Percentiles rank a stretch among this genome's conserved stretches.
Conservation (phyloP, 1,140 invertebrate genomes). For the Akabosia matsudoensis region DNA sequence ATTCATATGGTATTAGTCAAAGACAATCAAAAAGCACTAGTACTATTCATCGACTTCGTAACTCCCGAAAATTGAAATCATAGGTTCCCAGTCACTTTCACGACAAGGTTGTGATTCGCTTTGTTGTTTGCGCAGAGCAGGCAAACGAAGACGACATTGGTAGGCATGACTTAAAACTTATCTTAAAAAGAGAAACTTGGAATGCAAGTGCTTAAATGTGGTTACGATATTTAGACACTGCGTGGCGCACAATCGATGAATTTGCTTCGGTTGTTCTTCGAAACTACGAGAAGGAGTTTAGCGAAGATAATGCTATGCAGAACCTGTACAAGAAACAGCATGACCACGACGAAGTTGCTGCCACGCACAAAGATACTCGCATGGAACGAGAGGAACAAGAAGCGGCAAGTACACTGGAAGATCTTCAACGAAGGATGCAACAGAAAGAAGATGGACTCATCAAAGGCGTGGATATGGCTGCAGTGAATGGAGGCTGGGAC, state of each 20-base stretch:
- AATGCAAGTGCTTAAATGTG: not conserved
- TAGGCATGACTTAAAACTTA: constrained; percentile 43
- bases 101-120: constrained; percentile 60
- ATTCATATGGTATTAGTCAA: constrained; percentile 65
- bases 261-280: constrained; percentile 25
- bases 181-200: not conserved
- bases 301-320: not conserved
- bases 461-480: not conserved
- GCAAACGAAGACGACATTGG: constrained; percentile 71
- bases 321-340: not conserved
- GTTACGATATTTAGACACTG: constrained; percentile 3
- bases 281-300: constrained; percentile 50
- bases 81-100: constrained; percentile 7
- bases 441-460: not conserved
- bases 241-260: constrained; percentile 24
- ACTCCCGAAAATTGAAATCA: constrained; percentile 37
- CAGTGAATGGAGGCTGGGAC: not conserved
- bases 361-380: not conserved
- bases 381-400: not conserved
- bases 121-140: constrained; percentile 78
- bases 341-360: not conserved
- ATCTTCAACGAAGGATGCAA: not conserved
- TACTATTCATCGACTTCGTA: constrained; percentile 50
- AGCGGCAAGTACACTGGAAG: not conserved
- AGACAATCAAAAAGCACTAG: constrained; percentile 54